Percentiles rank a stretch among this genome's conserved stretches.
These are phyloP conservation scores for Nasonovia ribisnigri DNA, from an alignment of 2,888 invertebrate genomes.

Conservation along the genomic window DNA sequence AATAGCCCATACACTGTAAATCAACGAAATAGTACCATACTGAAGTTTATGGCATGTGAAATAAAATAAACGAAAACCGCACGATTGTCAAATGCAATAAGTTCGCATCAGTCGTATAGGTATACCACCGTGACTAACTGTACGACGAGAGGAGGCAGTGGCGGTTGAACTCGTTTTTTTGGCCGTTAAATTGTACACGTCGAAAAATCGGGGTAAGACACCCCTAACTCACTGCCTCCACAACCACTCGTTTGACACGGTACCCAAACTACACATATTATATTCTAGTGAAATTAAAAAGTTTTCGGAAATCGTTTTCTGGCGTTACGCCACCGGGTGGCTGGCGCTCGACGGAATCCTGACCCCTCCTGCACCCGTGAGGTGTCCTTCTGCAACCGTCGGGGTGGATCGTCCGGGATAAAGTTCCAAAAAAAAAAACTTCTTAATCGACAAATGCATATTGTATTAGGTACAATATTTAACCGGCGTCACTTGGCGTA, in stretches of 20 bases:
- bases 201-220: no score
- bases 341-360: neutral
- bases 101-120: neutral
- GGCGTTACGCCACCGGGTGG: neutral
- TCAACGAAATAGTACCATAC: neutral
- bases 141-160: neutral
- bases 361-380: neutral
- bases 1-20: neutral
- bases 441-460: neutral
- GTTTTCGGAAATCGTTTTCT: neutral
- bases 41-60: neutral
- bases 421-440: neutral
- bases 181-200: neutral
- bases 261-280: neutral
- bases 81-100: neutral
- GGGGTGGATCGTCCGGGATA: no score
- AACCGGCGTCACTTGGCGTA: neutral
- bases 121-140: neutral
- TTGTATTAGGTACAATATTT: neutral
- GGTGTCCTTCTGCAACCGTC: neutral
- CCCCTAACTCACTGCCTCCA: no score
- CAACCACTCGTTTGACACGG: neutral
- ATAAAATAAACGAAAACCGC: neutral
- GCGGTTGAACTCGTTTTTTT: neutral
- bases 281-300: neutral